These are phyloP conservation scores for Calliopsis andreniformis DNA, from an alignment of 1,140 invertebrate genomes.

Conservation along the genomic window DNA sequence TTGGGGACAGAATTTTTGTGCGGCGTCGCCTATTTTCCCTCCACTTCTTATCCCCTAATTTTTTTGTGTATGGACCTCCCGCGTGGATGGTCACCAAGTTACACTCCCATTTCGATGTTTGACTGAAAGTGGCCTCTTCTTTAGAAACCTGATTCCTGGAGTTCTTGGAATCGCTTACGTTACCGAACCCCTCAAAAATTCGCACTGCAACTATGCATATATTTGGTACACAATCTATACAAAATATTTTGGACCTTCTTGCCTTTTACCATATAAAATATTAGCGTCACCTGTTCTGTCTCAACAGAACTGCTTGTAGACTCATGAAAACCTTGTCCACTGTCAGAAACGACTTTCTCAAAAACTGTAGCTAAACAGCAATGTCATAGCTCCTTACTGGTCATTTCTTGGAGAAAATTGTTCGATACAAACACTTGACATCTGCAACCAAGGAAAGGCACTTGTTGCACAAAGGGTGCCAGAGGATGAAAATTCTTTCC, in stretches of 20 bases:
- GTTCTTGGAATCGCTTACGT: conserved; percentile 24
- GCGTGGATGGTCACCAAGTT: conserved; percentile 55
- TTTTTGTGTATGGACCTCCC: conserved; percentile 59
- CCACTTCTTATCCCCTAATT: conserved; percentile 48
- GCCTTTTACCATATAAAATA: neutral
- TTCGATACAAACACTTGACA: conserved; percentile 8
- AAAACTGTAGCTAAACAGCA: neutral
- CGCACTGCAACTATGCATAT: no score
- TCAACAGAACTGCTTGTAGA: no score
- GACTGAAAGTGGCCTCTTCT: conserved; percentile 32
- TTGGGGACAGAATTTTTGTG: conserved; percentile 43
- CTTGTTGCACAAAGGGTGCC: conserved; percentile 52
- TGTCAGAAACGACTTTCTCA: neutral
- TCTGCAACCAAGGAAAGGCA: conserved; percentile 14
- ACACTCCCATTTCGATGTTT: conserved; percentile 41
- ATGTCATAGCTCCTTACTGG: neutral
- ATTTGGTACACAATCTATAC: neutral
- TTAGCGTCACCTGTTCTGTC: no score
- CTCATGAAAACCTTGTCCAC: no score
- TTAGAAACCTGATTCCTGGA: conserved; percentile 41
- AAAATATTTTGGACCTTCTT: neutral
- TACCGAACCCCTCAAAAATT: neutral
- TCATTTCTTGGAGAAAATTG: conserved; percentile 15
- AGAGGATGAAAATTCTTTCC: conserved; percentile 20
- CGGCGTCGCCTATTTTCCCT: conserved; percentile 33